phyloP scores from a whole-genome alignment of 2,113 vertebrate species.

The Empidonax traillii region DNA sequence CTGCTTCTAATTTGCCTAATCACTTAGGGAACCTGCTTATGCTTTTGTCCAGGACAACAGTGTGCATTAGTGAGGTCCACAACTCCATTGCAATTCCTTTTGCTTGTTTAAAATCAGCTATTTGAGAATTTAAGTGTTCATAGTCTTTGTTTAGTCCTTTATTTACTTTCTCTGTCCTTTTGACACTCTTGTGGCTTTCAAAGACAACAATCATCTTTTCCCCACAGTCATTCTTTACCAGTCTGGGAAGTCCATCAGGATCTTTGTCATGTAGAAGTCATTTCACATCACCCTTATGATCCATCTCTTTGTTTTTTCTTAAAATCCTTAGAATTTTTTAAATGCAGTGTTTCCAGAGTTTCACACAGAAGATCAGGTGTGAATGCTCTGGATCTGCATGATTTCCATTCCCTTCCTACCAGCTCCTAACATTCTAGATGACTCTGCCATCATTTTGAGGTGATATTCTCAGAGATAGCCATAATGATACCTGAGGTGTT shows the following conservation, averaged over 20 bases:
- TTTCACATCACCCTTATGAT: neutral
- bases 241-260: neutral
- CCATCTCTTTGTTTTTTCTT: neutral
- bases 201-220: neutral
- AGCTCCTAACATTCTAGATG: neutral
- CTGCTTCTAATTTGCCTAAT: neutral
- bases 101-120: neutral
- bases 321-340: neutral
- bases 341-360: neutral
- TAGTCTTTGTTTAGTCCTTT: neutral
- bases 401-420: neutral
- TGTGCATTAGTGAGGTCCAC: neutral
- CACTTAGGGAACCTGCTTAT: neutral
- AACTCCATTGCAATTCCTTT: neutral
- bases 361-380: neutral
- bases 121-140: neutral
- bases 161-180: neutral
- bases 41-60: neutral
- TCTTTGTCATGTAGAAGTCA: neutral
- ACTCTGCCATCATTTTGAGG: neutral
- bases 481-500: neutral
- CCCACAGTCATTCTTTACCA: neutral
- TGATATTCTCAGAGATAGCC: neutral
- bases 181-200: neutral
- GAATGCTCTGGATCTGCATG: neutral